Conservation (phyloP, 1,140 invertebrate genomes). For the Samia ricini region DNA sequence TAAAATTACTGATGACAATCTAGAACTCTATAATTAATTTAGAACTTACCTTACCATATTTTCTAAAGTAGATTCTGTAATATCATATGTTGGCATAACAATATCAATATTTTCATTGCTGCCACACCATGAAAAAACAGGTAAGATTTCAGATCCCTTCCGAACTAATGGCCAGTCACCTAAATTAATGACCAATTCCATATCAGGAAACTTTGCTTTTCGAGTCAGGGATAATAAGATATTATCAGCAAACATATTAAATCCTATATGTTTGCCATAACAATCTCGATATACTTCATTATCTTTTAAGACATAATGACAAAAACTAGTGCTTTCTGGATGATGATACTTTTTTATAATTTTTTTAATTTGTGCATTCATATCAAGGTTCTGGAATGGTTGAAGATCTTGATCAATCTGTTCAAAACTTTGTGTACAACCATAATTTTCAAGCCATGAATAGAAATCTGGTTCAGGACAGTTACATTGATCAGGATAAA, state of each 20-base stretch:
- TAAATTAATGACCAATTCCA: constrained; percentile 95
- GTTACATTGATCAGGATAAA: constrained; percentile 91
- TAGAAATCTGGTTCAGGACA: constrained; percentile 85
- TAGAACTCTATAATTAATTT: not conserved
- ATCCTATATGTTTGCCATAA: constrained; percentile 96
- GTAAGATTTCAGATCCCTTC: constrained; percentile 78
- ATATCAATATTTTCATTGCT: constrained; percentile 92
- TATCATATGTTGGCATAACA: constrained; percentile 96
- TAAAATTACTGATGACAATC: not conserved
- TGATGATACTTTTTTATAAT: constrained; percentile 82
- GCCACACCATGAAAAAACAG: constrained; percentile 98
- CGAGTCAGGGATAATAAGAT: constrained; percentile 90
- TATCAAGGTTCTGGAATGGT: constrained; percentile 85
- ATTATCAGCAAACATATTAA: constrained; percentile 96
- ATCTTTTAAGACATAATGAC: constrained; percentile 92
- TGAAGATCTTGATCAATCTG: constrained; percentile 89
- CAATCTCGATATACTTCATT: constrained; percentile 93
- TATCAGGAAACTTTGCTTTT: constrained; percentile 91
- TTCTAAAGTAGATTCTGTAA: constrained; percentile 94
- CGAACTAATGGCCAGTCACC: constrained; percentile 95
- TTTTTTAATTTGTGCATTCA: constrained; percentile 82
- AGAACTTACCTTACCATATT: constrained; percentile 89
- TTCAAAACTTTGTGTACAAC: constrained; percentile 81
- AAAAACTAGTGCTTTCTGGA: constrained; percentile 89
- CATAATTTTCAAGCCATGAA: constrained; percentile 83